A percentile compares a stretch with the other conserved stretches of the same genome.
phyloP scores from a whole-genome alignment of 2,113 vertebrate genomes.

The Lagopus leucura region DNA sequence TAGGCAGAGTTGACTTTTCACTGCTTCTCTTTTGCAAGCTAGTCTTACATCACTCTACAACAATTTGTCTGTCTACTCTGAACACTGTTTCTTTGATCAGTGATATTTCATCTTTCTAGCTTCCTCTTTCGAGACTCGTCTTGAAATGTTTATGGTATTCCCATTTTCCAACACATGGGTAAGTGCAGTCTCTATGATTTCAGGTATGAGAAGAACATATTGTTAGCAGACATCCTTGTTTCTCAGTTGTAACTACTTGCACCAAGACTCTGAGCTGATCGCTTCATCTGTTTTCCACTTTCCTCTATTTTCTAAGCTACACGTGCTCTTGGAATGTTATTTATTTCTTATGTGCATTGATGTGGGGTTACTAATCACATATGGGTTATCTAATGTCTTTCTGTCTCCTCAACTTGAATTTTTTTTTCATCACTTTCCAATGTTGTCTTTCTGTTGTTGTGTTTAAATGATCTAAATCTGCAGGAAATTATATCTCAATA shows the following conservation, averaged over 20 bases:
- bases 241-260: neutral
- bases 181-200: neutral
- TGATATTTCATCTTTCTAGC: neutral
- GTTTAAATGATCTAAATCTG: neutral
- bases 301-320: neutral
- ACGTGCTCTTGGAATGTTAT: neutral
- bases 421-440: neutral
- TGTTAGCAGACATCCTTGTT: neutral
- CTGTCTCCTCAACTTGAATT: neutral
- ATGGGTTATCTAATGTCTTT: neutral
- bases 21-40: neutral
- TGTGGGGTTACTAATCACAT: neutral
- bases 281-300: neutral
- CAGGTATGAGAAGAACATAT: neutral
- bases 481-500: neutral
- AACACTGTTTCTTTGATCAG: neutral
- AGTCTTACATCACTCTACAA: neutral
- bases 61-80: neutral
- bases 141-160: neutral
- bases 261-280: neutral
- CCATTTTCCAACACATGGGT: neutral
- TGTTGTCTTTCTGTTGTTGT: neutral
- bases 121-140: neutral
- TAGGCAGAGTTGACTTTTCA: neutral
- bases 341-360: neutral